These are phyloP conservation scores for Poecile montanus DNA, from an alignment of 2,797 vertebrate species.

Conservation along the genomic window DNA sequence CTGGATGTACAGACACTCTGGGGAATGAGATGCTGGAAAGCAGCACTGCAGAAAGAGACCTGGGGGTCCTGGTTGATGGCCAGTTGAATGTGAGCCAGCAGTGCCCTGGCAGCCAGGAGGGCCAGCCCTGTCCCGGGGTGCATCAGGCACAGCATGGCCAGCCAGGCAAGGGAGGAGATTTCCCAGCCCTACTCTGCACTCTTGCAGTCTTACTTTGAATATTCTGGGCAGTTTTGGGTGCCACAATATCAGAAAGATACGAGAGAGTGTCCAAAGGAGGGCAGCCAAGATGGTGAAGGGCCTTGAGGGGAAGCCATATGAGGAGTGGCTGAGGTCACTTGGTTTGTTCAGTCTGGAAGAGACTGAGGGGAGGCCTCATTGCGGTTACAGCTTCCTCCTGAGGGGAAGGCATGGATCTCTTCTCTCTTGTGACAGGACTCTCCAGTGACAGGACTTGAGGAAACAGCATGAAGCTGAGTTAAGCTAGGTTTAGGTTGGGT, in stretches of 20 bases:
- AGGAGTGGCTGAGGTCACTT: neutral
- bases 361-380: neutral
- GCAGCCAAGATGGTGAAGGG: neutral
- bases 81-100: neutral
- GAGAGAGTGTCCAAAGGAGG: neutral
- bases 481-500: neutral
- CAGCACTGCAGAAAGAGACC: accelerated
- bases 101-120: neutral
- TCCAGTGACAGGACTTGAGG: neutral
- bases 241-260: neutral
- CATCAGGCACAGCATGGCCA: neutral
- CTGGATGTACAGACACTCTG: neutral
- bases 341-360: neutral
- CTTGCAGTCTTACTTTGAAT: neutral
- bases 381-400: accelerated
- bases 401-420: neutral
- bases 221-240: neutral
- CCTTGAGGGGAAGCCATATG: accelerated
- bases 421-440: neutral
- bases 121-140: accelerated
- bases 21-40: neutral
- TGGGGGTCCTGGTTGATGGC: accelerated
- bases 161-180: accelerated
- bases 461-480: neutral
- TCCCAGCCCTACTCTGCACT: neutral